Conservation (phyloP, 2,888 invertebrate species). For the Lasioglossum oenotherae region DNA sequence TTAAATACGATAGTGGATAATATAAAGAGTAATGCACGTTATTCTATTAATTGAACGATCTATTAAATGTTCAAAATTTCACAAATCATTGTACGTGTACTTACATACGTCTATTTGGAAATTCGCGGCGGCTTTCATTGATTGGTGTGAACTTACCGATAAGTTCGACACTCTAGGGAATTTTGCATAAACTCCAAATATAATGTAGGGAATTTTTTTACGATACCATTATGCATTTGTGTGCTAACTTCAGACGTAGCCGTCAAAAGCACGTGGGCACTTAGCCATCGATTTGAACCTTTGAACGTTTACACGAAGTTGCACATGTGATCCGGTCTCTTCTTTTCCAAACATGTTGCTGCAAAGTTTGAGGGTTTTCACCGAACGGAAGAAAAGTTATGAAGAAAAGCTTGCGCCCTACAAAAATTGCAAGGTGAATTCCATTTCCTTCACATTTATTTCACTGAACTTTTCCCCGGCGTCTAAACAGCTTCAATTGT, state of each 20-base stretch:
- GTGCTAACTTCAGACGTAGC: neutral
- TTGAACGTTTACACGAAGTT: neutral
- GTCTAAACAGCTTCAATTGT: neutral
- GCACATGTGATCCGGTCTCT: conserved; percentile 26
- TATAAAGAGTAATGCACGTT: neutral
- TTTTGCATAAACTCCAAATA: neutral
- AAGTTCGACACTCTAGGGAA: neutral
- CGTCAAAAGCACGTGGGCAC: conserved; percentile 41
- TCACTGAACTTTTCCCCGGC: neutral
- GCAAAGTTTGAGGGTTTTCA: conserved; percentile 25
- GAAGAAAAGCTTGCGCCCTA: conserved; percentile 10
- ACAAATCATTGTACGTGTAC: neutral
- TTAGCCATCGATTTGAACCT: conserved; percentile 23
- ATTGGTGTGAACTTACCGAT: neutral
- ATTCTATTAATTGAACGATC: neutral
- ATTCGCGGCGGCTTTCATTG: neutral
- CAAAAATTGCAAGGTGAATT: conserved; percentile 16
- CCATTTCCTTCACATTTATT: neutral
- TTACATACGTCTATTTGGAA: neutral
- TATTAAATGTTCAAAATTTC: neutral
- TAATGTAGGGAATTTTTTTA: conserved; percentile 17
- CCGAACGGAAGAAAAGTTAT: conserved; percentile 20
- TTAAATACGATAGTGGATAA: too few species aligned
- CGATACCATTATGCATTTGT: neutral
- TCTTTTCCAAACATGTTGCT: conserved; percentile 32